These are phyloP conservation scores for Eueremaeus valkanovi DNA, from an alignment of 2,888 invertebrate species.

Conservation along the genomic window DNA sequence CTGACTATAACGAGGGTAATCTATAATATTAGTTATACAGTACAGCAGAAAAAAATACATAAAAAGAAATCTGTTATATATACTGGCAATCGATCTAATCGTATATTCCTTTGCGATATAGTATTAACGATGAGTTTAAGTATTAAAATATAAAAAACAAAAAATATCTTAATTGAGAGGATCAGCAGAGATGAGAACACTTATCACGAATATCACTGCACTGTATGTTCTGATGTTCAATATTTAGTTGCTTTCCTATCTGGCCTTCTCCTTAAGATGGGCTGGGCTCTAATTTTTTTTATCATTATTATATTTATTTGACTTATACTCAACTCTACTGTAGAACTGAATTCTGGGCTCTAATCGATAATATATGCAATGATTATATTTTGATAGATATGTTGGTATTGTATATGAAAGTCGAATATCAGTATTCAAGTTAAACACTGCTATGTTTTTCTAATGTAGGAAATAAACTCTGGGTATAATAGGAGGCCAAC, in stretches of 20 bases:
- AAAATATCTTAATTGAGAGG: background rate
- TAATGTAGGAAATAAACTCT: too few relatives aligned
- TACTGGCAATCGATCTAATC: constrained; percentile 9
- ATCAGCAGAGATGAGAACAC: background rate
- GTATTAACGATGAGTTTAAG: background rate
- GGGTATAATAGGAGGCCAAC: too few relatives aligned
- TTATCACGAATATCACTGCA: background rate
- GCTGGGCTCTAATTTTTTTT: background rate
- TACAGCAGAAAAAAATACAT: background rate
- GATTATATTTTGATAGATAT: constrained; percentile 13
- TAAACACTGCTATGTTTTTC: too few relatives aligned
- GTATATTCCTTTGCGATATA: background rate
- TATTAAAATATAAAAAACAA: background rate
- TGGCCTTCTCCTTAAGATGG: background rate
- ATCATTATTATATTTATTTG: too few relatives aligned
- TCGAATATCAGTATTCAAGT: too few relatives aligned
- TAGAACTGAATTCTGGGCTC: background rate
- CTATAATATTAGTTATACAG: too few relatives aligned
- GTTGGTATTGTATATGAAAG: background rate
- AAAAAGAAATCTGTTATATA: background rate
- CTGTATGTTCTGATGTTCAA: background rate
- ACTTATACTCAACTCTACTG: background rate
- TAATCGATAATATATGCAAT: constrained; percentile 16
- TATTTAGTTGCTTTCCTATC: background rate
- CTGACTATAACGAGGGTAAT: too few relatives aligned